Evolutionary conservation across 2,113 vertebrate genomes (phyloP).

Genomic region (Poeciliopsis prolifica): DNA sequence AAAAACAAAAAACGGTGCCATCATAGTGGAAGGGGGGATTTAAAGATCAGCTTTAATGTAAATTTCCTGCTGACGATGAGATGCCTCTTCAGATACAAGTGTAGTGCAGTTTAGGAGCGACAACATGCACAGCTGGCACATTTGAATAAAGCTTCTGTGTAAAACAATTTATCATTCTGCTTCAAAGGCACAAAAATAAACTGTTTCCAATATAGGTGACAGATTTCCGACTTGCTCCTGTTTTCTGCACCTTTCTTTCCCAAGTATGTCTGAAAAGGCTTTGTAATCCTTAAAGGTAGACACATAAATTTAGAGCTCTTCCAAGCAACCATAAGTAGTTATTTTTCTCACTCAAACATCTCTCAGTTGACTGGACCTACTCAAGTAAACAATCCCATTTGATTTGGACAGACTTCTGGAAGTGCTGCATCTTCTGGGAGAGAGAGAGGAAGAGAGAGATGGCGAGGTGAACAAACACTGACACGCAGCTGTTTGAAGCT

Average conservation of each 20-base stretch:
- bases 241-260: background rate
- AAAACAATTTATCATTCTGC: constrained; percentile 15
- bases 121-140: background rate
- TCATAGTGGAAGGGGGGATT: background rate
- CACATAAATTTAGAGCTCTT: constrained; percentile 7
- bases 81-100: constrained; percentile 3
- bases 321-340: background rate
- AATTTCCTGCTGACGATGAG: constrained; percentile 6
- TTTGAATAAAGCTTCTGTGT: background rate
- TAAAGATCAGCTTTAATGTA: constrained; percentile 1
- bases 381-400: constrained; percentile 52
- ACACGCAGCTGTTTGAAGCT: constrained; percentile 67
- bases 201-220: background rate
- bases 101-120: background rate
- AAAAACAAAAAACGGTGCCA: background rate
- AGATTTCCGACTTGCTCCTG: constrained; percentile 22
- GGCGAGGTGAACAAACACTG: constrained; percentile 68
- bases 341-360: constrained; percentile 32
- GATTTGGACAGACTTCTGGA: constrained; percentile 51
- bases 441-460: constrained; percentile 56
- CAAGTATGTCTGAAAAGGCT: background rate
- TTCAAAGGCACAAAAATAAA: constrained; percentile 4
- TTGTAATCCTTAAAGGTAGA: background rate
- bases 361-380: constrained; percentile 50
- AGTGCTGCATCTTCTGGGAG: constrained; percentile 49